Base-by-base conservation (phyloP, 2,113 vertebrate species). In the Ictalurus furcatus region DNA sequence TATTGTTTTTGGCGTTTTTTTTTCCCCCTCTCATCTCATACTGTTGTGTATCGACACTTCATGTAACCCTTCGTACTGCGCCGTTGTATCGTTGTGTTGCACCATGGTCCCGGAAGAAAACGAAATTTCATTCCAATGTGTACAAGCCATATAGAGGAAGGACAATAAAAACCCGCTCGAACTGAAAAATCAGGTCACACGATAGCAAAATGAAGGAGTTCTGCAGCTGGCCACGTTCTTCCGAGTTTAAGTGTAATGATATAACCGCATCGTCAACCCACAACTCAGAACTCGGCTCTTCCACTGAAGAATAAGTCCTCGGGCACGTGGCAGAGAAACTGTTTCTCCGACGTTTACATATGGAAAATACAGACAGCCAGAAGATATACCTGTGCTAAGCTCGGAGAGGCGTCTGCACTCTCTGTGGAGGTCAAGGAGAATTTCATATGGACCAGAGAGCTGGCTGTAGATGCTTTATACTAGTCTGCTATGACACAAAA, bases 381-480 rank as follows among this genome's bases (percentile, higher is more conserved):
- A 1, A 48, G 44, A 48, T 48, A 48, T 74, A 6, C 25, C 11
- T 59, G 69, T 59, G 3, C 40, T 16, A 13, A 87, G 61, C n/a
- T 87, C n/a, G 14, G 21, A 17, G 44, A 34, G 23, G 40, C 58
- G 78, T n/a, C 63, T 48, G 37, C 28, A 52, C 76, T 88, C 63
- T 82, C 71, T 69, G 40, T 17, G 12, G 34, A 52, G 78, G 87
- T 88, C 87, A 59, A 88, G 78, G 79, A 88, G 63, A 82, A 56
- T 56, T 88, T 88, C 8, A 17, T 28, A 58, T 6, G 48, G 30
- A 56, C 87, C 78, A 59, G 48, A 76, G 6, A 88, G 52, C 78
- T 71, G 52, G 30, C 44, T 40, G 48, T 54, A 59, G 34, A 59
- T 86, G 69, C 37, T 87, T 44, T 78, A 78, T 63, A 17, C 85